A percentile compares a stretch with the other conserved stretches of the same genome.
Evolutionary conservation across 2,888 invertebrate genomes (phyloP).

Genomic region (Agrotis ipsilon): DNA sequence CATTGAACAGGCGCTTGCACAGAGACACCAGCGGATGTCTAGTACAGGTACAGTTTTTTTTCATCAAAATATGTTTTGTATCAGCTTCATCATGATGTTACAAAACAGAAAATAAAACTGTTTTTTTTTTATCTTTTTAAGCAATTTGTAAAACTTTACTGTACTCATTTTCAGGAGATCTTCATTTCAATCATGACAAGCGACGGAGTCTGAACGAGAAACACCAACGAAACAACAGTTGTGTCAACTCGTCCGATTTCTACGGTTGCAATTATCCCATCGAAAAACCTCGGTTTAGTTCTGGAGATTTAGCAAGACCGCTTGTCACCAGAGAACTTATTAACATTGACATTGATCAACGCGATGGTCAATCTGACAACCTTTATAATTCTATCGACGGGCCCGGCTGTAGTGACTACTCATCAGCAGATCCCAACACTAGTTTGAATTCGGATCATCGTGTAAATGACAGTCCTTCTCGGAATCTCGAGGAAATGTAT

Average conservation of each 20-base stretch:
- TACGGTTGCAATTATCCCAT: slow-evolving; percentile 90
- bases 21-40: slow-evolving; percentile 84
- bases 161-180: slow-evolving; percentile 80
- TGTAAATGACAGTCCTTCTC: slow-evolving; percentile 91
- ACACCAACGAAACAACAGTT: slow-evolving; percentile 89
- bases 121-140: too few species aligned
- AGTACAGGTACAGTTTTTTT: slow-evolving; percentile 78
- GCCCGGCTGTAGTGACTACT: slow-evolving; percentile 79
- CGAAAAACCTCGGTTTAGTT: slow-evolving; percentile 88
- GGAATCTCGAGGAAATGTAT: slow-evolving; percentile 97
- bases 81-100: not conserved
- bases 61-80: not conserved
- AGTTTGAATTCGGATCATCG: slow-evolving; percentile 81
- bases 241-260: slow-evolving; percentile 89
- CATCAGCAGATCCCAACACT: slow-evolving; percentile 79
- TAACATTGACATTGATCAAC: slow-evolving; percentile 85
- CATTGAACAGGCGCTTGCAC: slow-evolving; percentile 65
- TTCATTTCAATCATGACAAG: slow-evolving; percentile 87
- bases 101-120: not conserved
- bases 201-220: slow-evolving; percentile 89
- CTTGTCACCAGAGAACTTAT: slow-evolving; percentile 87
- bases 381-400: slow-evolving; percentile 86
- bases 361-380: slow-evolving; percentile 78
- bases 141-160: not conserved
- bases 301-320: slow-evolving; percentile 87